Evolutionary conservation across 2,888 invertebrate species (phyloP).

Genomic region (Venustoraphidia nigricollis): DNA sequence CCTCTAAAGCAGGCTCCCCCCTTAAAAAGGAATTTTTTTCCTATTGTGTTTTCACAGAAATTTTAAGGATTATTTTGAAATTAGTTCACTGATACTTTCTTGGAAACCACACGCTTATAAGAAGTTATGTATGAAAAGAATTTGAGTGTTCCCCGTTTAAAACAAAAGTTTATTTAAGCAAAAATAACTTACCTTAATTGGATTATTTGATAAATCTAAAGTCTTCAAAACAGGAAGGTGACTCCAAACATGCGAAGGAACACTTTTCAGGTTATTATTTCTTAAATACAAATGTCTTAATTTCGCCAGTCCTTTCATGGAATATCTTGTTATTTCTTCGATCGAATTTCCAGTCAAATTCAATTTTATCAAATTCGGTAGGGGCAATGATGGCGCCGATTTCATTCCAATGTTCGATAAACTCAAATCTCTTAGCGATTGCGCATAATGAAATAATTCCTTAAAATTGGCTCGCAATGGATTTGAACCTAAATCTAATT

Average conservation of each 20-base stretch:
- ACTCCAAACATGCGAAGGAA: conserved; percentile 61
- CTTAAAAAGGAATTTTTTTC: too few species aligned
- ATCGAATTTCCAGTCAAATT: conserved; percentile 70
- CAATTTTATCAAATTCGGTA: conserved; percentile 61
- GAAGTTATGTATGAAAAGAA: too few species aligned
- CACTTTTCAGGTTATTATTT: conserved; percentile 57
- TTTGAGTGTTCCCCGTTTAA: too few species aligned
- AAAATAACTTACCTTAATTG: conserved; percentile 38
- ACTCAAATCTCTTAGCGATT: conserved; percentile 61
- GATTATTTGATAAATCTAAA: conserved; percentile 70
- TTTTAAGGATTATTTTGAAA: too few species aligned
- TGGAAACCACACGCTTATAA: too few species aligned
- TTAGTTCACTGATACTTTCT: too few species aligned
- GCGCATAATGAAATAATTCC: conserved; percentile 75
- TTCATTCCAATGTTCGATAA: conserved; percentile 63
- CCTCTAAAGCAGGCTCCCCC: too few species aligned
- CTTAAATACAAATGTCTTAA: conserved; percentile 61
- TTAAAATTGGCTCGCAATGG: conserved; percentile 71
- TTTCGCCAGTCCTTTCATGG: conserved; percentile 52
- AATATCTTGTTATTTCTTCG: conserved; percentile 48
- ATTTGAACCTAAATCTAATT: conserved; percentile 68
- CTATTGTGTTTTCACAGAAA: too few species aligned
- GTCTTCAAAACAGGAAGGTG: conserved; percentile 54
- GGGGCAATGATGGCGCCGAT: conserved; percentile 58
- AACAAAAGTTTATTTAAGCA: background rate